Conservation (phyloP, 2,888 invertebrate genomes). For the Catonia carolina region DNA sequence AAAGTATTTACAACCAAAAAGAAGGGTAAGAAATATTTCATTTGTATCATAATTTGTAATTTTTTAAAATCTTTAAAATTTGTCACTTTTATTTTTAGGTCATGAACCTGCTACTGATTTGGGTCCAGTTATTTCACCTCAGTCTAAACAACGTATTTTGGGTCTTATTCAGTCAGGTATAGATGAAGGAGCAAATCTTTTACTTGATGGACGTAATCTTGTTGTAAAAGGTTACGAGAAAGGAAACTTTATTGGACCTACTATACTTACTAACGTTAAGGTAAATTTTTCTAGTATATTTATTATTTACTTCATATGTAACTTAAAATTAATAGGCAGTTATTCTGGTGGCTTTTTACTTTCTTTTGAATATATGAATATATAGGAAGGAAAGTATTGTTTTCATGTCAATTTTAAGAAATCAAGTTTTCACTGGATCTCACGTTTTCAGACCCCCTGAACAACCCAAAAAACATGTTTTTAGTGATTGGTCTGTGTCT, state of each 20-base stretch:
- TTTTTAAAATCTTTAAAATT: no score
- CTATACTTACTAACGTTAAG: slow-evolving; percentile 80
- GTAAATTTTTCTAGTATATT: slow-evolving; percentile 39
- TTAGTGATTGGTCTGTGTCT: no score
- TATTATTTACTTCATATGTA: not conserved
- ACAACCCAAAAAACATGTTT: no score
- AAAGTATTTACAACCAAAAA: no score
- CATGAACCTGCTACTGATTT: slow-evolving; percentile 73
- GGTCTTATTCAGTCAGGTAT: slow-evolving; percentile 74
- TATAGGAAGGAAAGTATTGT: no score
- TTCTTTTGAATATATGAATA: no score
- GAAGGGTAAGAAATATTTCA: no score
- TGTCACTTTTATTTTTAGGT: slow-evolving; percentile 43
- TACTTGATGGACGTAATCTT: slow-evolving; percentile 80
- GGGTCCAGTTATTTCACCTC: slow-evolving; percentile 90
- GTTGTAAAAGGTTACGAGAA: slow-evolving; percentile 84
- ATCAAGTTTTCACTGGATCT: no score
- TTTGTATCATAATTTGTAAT: no score
- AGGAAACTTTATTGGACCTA: slow-evolving; percentile 98
- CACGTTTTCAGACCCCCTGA: no score
- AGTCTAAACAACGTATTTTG: slow-evolving; percentile 77
- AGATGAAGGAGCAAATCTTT: slow-evolving; percentile 79
- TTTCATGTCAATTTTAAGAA: no score
- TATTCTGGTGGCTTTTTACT: no score
- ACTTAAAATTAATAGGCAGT: not conserved